Evolutionary conservation across 2,797 vertebrate species (phyloP).

Genomic region (Rhynchotus rufescens): DNA sequence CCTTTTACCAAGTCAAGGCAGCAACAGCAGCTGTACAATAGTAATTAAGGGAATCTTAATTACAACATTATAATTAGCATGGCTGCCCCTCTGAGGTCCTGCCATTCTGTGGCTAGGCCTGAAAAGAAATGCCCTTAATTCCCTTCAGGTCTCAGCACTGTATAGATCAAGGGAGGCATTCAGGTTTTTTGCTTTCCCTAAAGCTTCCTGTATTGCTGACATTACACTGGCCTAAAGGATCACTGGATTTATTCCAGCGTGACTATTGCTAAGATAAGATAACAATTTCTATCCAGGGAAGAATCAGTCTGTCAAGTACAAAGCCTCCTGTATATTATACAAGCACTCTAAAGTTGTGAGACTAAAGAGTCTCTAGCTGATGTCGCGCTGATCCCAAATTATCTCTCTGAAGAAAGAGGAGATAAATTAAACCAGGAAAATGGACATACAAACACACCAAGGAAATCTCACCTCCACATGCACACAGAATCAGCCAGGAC

Average conservation of each 20-base stretch:
- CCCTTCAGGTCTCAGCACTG: not conserved
- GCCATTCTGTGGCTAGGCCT: not conserved
- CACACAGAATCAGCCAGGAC: not conserved
- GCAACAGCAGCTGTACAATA: constrained; percentile 46
- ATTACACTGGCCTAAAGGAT: not conserved
- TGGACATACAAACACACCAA: constrained; percentile 47
- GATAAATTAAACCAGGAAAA: constrained; percentile 70
- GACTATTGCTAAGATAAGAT: not conserved
- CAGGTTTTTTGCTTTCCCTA: constrained; percentile 14
- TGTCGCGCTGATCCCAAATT: constrained; percentile 64
- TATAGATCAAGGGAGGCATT: not conserved
- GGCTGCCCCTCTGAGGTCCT: constrained; percentile 45
- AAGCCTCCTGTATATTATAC: constrained; percentile 16
- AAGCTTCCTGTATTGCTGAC: constrained; percentile 6
- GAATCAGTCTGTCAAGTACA: constrained; percentile 41
- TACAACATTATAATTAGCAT: constrained; percentile 17
- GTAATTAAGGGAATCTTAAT: not conserved
- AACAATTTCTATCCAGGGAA: constrained; percentile 34
- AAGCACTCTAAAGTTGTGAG: constrained; percentile 29
- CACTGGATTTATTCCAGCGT: not conserved
- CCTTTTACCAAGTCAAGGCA: constrained; percentile 82
- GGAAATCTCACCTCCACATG: constrained; percentile 1
- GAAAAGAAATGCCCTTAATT: constrained; percentile 44
- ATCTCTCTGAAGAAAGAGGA: constrained; percentile 75
- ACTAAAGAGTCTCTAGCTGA: constrained; percentile 63